Base-by-base conservation (phyloP, 2,888 invertebrate genomes). In the Eretmocerus hayati region DNA sequence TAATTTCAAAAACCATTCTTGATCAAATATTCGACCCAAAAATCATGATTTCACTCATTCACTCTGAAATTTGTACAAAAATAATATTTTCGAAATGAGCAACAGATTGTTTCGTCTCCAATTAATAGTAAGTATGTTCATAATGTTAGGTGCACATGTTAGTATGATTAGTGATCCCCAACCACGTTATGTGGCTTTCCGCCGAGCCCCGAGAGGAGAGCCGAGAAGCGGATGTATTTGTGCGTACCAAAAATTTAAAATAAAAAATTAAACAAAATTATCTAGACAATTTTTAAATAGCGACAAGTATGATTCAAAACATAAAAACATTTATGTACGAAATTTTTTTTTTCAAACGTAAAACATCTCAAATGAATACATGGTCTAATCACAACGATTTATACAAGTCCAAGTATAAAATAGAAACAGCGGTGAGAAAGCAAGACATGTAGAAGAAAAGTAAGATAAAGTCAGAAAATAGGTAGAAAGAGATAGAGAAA, bases 201-300 rank as follows among this genome's bases (percentile, higher is more conserved):
- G 71, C 71, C 71, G 71, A 71, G 70, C 71, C 71, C 71, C 70
- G 68, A 71, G 70, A 70, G 65, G 62, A 71, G 69, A 69, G 68
- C 71, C 71, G 65, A 69, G 64, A 69, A 70, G 69, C 70, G 66
- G 64, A 69, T 65, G 52, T n/a, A n/a, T 51, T 56, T 50, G 58
- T 60, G 57, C 55, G 58, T 60, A 56, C 58, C 59, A 58, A 60
- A 54, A 26, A 55, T 50, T 26, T 16, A 46, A 48, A 40, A 38
- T 22, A 36, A 37, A 38, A 23, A 22, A 46, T 32, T 30, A 32
- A 36, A 42, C 13, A 30, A 52, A 22, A 39, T 37, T 33, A 38
- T 19, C 30, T 2, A 35, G 40, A 50, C 26, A 37, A 31, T 53
- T 53, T 19, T 18, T 30, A 38, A 11, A 47, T 13, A 31, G 43